Conservation (phyloP, 2,113 vertebrate genomes). For the Suncus etruscus region DNA sequence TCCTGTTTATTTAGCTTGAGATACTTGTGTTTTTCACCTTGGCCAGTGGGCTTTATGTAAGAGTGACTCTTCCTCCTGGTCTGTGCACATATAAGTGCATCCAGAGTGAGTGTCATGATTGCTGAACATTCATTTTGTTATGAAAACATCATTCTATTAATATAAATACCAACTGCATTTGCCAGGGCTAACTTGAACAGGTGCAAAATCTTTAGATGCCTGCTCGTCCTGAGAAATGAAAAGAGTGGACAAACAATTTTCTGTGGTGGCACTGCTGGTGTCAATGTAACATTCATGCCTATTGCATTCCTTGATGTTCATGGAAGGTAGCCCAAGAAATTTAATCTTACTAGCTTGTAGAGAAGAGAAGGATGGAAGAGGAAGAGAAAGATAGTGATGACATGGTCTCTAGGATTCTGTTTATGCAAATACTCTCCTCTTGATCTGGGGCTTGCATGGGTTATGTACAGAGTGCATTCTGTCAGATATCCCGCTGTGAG, state of each 20-base stretch:
- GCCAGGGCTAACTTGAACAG: conserved; percentile 83
- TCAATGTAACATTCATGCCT: conserved; percentile 69
- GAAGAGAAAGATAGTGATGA: conserved; percentile 77
- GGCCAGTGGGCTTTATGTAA: conserved; percentile 70
- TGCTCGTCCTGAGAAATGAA: conserved; percentile 77
- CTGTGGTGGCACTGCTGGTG: conserved; percentile 67
- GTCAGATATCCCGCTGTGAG: conserved; percentile 45
- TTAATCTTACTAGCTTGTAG: conserved; percentile 41
- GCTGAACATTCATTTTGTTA: conserved; percentile 79
- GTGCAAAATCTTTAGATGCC: conserved; percentile 81
- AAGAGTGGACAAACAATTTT: conserved; percentile 81
- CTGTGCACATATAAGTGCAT: conserved; percentile 16
- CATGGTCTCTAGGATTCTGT: conserved; percentile 78
- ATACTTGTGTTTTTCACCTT: conserved; percentile 7
- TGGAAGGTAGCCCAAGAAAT: conserved; percentile 77
- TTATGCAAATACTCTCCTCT: conserved; percentile 78
- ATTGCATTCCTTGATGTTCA: conserved; percentile 82
- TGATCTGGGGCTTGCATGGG: conserved; percentile 62
- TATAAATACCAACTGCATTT: conserved; percentile 79
- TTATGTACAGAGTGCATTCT: conserved; percentile 49
- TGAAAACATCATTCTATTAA: conserved; percentile 85
- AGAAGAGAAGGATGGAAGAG: conserved; percentile 62
- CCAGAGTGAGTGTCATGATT: conserved; percentile 44
- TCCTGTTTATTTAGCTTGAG: conserved; percentile 18
- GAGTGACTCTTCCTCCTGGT: neutral